These are phyloP conservation scores for Notolepis coatsorum DNA, from an alignment of 2,797 vertebrate species.

Conservation along the genomic window DNA sequence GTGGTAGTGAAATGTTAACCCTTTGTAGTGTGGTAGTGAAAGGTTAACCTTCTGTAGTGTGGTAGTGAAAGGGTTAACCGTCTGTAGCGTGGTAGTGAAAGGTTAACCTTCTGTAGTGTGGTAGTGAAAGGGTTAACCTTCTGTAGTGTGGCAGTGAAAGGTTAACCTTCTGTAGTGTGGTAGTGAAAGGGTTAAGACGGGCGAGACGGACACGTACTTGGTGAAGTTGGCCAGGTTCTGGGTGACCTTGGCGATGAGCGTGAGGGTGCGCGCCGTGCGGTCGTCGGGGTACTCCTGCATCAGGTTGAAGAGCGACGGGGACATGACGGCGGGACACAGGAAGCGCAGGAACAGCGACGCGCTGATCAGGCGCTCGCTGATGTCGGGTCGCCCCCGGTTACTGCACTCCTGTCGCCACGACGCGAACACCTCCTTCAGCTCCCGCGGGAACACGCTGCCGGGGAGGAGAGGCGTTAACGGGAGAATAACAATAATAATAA, in stretches of 20 bases:
- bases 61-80: too few relatives aligned
- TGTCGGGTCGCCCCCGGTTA: constrained; percentile 94
- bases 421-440: constrained; percentile 97
- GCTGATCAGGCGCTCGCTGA: constrained; percentile 98
- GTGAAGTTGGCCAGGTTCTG: constrained; percentile 99
- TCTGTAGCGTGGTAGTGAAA: too few relatives aligned
- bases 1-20: too few relatives aligned
- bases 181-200: too few relatives aligned
- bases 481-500: not conserved
- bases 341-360: constrained; percentile 97
- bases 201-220: constrained; percentile 89
- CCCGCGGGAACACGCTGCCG: constrained; percentile 93
- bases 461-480: not conserved
- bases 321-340: constrained; percentile 98
- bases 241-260: constrained; percentile 98
- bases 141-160: too few relatives aligned
- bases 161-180: too few relatives aligned
- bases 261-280: constrained; percentile 95
- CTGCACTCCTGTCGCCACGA: constrained; percentile 97
- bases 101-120: too few relatives aligned
- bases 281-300: constrained; percentile 98
- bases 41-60: too few relatives aligned
- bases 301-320: constrained; percentile 95
- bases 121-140: too few relatives aligned
- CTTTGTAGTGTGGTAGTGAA: too few relatives aligned